A percentile compares a stretch with the other conserved stretches of the same genome.
phyloP scores from a whole-genome alignment of 2,888 invertebrate genomes.

The Arrhopalites spinosus region DNA sequence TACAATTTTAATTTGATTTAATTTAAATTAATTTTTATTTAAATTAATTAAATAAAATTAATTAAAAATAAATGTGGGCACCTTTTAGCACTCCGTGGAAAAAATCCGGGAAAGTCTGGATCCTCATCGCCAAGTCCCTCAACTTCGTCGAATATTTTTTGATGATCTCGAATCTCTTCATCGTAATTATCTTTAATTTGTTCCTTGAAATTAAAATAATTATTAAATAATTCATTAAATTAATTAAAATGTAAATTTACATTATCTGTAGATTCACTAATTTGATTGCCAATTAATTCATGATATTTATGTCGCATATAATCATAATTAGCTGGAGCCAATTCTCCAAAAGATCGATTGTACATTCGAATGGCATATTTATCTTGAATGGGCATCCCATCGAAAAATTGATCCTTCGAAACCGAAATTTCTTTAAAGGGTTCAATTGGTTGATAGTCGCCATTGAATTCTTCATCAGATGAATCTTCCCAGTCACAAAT shows the following conservation, averaged over 20 bases:
- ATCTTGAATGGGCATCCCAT: slow-evolving; percentile 22
- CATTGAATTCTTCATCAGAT: slow-evolving; percentile 1
- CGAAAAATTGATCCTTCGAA: slow-evolving; percentile 24
- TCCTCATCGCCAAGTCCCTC: slow-evolving; percentile 37
- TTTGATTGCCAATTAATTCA: neutral
- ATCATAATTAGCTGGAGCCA: slow-evolving; percentile 38
- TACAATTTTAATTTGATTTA: no score
- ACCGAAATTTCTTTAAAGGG: slow-evolving; percentile 19
- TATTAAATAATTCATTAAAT: no score
- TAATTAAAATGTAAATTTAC: no score
- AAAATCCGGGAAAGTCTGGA: slow-evolving; percentile 40
- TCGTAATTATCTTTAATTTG: neutral
- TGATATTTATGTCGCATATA: slow-evolving; percentile 37
- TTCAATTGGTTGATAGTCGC: slow-evolving; percentile 4
- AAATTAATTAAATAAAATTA: no score
- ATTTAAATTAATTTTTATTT: no score
- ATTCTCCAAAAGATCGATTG: slow-evolving; percentile 15
- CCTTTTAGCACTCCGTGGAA: slow-evolving; percentile 26
- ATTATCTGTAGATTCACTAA: neutral
- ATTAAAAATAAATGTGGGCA: no score
- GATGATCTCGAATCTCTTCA: slow-evolving; percentile 14
- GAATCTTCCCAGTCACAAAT: slow-evolving; percentile 29
- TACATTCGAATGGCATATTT: slow-evolving; percentile 12
- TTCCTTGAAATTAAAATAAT: slow-evolving; percentile 1
- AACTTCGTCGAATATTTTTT: slow-evolving; percentile 27